Evolutionary conservation across 1,140 invertebrate genomes (phyloP).

Genomic region (Drosophila parabipectinata): DNA sequence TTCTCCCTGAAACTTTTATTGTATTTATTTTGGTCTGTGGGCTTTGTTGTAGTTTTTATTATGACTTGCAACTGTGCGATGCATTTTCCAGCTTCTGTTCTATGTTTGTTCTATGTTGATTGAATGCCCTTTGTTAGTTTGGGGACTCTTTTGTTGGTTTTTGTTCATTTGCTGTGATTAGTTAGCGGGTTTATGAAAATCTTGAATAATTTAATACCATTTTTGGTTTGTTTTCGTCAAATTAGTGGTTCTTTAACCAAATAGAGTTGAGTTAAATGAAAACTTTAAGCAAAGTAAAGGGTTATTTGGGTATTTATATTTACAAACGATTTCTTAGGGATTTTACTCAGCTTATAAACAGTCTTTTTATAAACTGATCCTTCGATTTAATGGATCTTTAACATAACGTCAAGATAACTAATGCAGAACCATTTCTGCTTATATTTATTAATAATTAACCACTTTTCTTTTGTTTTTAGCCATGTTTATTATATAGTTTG

Average conservation of each 20-base stretch:
- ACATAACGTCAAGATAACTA: slow-evolving; percentile 7
- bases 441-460: slow-evolving; percentile 21
- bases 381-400: background rate
- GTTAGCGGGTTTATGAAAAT: slow-evolving; percentile 37
- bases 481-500: background rate
- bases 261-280: slow-evolving; percentile 1
- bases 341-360: too few relatives aligned
- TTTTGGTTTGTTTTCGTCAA: slow-evolving; percentile 11
- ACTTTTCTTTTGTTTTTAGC: slow-evolving; percentile 8
- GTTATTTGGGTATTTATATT: background rate
- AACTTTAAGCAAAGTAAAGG: slow-evolving; percentile 9
- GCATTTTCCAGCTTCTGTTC: slow-evolving; percentile 16
- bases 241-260: slow-evolving; percentile 9
- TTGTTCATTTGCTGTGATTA: slow-evolving; percentile 56
- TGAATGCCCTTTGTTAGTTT: slow-evolving; percentile 73
- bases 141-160: slow-evolving; percentile 42
- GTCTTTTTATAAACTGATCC: too few relatives aligned
- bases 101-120: slow-evolving; percentile 67
- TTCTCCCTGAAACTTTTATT: slow-evolving; percentile 17
- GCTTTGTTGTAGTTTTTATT: slow-evolving; percentile 74
- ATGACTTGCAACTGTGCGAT: slow-evolving; percentile 74
- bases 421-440: slow-evolving; percentile 18
- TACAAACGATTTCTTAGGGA: too few relatives aligned
- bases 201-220: slow-evolving; percentile 35
- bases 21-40: slow-evolving; percentile 58